phyloP scores from a whole-genome alignment of 1,140 invertebrate genomes.

The Drosophila ohnishii region DNA sequence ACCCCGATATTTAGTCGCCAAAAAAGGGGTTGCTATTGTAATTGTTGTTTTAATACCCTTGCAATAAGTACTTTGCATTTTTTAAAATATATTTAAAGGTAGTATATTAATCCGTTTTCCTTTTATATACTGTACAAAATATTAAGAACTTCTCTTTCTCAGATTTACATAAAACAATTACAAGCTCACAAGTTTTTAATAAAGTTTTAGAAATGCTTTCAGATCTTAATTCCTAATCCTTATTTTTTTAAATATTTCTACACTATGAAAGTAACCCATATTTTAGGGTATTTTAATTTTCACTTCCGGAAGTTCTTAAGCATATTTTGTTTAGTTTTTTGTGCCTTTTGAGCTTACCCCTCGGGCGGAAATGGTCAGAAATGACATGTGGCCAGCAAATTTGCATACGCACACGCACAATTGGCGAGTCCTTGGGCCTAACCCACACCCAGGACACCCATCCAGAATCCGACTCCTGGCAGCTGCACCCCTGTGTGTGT shows the following conservation, averaged over 20 bases:
- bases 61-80: not conserved
- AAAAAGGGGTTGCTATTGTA: slow-evolving; percentile 55
- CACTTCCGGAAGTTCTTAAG: not conserved
- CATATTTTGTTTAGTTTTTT: slow-evolving; percentile 26
- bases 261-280: too few species aligned
- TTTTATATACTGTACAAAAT: not conserved
- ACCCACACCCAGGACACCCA: slow-evolving; percentile 12
- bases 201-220: not conserved
- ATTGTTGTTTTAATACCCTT: slow-evolving; percentile 50
- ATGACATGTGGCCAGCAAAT: slow-evolving; percentile 75
- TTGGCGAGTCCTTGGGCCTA: slow-evolving; percentile 47
- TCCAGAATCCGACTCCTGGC: slow-evolving; percentile 34
- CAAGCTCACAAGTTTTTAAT: too few species aligned
- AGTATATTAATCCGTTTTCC: not conserved
- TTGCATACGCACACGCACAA: slow-evolving; percentile 75
- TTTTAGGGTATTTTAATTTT: not conserved
- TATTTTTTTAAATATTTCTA: not conserved
- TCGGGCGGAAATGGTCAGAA: slow-evolving; percentile 74
- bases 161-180: not conserved
- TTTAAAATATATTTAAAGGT: not conserved
- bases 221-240: not conserved
- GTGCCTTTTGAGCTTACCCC: slow-evolving; percentile 36
- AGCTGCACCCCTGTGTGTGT: slow-evolving; percentile 31
- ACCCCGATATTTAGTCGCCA: slow-evolving; percentile 38
- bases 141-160: not conserved